Base-by-base conservation (phyloP, 2,888 invertebrate genomes). In the Clusia tigrina region DNA sequence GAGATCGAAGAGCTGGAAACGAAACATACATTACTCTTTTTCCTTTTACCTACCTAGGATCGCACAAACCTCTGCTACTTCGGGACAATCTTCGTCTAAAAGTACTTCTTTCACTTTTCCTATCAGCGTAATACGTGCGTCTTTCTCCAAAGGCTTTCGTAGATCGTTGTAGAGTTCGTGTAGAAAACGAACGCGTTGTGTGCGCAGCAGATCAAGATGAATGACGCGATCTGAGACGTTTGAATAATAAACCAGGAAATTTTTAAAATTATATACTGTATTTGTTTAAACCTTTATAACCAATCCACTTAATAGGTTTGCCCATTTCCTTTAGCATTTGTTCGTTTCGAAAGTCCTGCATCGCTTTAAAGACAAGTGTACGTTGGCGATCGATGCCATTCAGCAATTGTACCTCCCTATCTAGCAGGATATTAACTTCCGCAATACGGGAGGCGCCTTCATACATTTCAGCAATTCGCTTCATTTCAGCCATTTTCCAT, bases 201-300 rank as follows among this genome's bases (percentile, higher is more conserved):
- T 91, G 79, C 91, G 91, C 57, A 92, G 79, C 0, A 94, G 91
- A 71, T 95, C 92, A 91, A 96, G 90, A 68, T 90, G 88, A 18
- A 94, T 88, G 37, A 88, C 78, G 64, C 84, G 70, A 71, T 85
- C 83, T 80, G 15, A 53, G 15, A n/a, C n/a, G n/a, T n/a, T n/a
- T n/a, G n/a, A n/a, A n/a, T n/a, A n/a, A n/a, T n/a, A n/a, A n/a
- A n/a, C n/a, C n/a, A n/a, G n/a, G n/a, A n/a, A n/a, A n/a, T n/a
- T 37, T 37, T 37, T 37, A 15, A 12, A 12, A 37, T 37, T 37
- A 15, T 12, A 37, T 37, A 12, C 15, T 37, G 10, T 37, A 37
- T n/a, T n/a, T n/a, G n/a, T n/a, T n/a, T 22, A 23, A 10, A 20
- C 90, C 90, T 74, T 91, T 91, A 71, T 89, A 89, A 32, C 90